Conservation (phyloP, 30 jellyfish, hydroid and myxozoan species). For the Nemopilema nomurai region DNA sequence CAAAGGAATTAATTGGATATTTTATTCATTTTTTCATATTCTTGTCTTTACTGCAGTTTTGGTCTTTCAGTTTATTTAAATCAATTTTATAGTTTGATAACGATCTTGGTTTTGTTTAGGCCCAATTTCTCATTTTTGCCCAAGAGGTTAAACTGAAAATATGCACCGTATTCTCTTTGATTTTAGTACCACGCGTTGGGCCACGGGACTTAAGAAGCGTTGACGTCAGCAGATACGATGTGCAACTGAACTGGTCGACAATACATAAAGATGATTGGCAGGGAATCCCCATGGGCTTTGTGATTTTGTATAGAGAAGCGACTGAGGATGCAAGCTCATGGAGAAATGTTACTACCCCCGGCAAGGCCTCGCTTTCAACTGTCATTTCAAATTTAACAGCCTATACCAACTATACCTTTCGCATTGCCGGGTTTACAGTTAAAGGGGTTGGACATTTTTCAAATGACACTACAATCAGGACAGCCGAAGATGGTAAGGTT, state of each 20-base stretch:
- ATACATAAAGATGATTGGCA: conserved; percentile 55
- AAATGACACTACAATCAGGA: conserved; percentile 7
- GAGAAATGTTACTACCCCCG: conserved; percentile 28
- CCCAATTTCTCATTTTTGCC: not conserved
- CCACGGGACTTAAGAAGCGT: conserved; percentile 38
- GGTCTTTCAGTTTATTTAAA: too few relatives aligned
- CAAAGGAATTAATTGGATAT: too few relatives aligned
- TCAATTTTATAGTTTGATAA: too few relatives aligned
- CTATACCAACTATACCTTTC: conserved; percentile 30
- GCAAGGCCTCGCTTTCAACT: conserved; percentile 5
- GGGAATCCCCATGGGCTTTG: conserved; percentile 36
- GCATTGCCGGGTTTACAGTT: conserved; percentile 41
- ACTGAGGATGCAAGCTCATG: conserved; percentile 7
- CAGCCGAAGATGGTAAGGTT: conserved; percentile 54
- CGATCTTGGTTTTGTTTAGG: not conserved
- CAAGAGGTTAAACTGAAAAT: not conserved
- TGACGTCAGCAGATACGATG: conserved; percentile 45
- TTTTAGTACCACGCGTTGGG: conserved; percentile 17
- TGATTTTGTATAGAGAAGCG: conserved; percentile 42
- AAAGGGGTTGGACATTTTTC: conserved; percentile 45
- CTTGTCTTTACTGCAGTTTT: too few relatives aligned
- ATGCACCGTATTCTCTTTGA: not conserved
- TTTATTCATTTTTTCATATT: too few relatives aligned
- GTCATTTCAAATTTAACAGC: conserved; percentile 27
- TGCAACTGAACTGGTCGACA: conserved; percentile 41